Evolutionary conservation across 2,113 vertebrate genomes (phyloP).

Genomic region (Hirundichthys speculiger): DNA sequence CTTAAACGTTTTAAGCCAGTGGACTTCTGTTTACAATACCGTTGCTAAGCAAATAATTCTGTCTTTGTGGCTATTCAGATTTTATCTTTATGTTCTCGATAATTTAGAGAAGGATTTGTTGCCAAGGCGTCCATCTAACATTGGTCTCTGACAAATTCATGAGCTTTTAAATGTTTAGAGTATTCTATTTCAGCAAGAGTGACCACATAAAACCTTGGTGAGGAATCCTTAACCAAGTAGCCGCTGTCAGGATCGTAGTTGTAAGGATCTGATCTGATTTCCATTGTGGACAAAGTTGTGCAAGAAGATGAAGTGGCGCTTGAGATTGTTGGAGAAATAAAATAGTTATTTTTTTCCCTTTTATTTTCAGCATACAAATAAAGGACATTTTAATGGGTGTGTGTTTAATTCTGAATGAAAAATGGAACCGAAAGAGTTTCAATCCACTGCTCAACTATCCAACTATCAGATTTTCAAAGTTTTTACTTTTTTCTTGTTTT

Average conservation of each 20-base stretch:
- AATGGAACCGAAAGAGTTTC: too few species aligned
- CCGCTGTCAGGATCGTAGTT: too few species aligned
- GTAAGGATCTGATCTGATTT: too few species aligned
- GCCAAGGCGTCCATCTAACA: constrained; percentile 28
- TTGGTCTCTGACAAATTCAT: constrained; percentile 37
- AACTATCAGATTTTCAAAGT: too few species aligned
- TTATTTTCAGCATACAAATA: too few species aligned
- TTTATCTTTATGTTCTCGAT: constrained; percentile 25
- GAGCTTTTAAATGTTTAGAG: constrained; percentile 30
- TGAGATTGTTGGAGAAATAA: neutral
- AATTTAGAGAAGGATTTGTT: constrained; percentile 57
- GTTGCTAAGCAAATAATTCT: constrained; percentile 68
- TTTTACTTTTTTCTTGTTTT: too few species aligned
- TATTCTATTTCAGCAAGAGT: constrained; percentile 14
- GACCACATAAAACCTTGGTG: constrained; percentile 1
- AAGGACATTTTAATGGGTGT: too few species aligned
- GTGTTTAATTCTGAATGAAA: too few species aligned
- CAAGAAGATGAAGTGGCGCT: neutral
- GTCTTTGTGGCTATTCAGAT: constrained; percentile 48
- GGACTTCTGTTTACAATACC: neutral
- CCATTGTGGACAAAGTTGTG: too few species aligned
- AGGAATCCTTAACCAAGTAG: constrained; percentile 10
- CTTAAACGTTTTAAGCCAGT: constrained; percentile 19
- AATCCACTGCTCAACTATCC: too few species aligned
- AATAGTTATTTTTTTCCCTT: neutral